Evolutionary conservation across 2,113 vertebrate genomes (phyloP), one percentile per base, ranked within the genome.

Genomic region (Rhea americana): DNA sequence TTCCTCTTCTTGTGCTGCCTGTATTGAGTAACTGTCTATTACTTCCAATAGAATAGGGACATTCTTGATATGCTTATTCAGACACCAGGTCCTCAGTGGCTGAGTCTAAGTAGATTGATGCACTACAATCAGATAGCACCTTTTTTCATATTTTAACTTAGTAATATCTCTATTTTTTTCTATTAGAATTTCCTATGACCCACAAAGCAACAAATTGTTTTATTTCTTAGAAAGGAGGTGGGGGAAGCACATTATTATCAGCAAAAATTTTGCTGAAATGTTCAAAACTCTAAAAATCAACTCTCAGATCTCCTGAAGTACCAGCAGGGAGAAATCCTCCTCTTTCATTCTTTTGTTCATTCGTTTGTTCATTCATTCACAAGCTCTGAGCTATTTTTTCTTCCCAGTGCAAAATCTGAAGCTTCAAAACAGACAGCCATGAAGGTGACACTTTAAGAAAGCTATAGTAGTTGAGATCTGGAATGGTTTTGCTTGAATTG

Each of bases 391-490:
- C 1, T 5, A 47, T 80, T 91, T 92, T 91, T 93, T 61, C 55
- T 51, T 37, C 26, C 63, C 53, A 82, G 63, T 2, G 4, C n/a
- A 91, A 91, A 96, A 91, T 35, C 25, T 91, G 62, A 80, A 79
- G 13, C 62, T 79, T 81, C 47, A 73, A 83, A 95, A 94, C 66
- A 94, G 80, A 41, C 67, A 96, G n/a, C 17, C 82, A 93, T 93
- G 93, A 97, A 97, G 90, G 89, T 96, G 94, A 97, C 76, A 93
- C 58, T 88, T 90, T 20, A 66, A 50, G 68, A 93, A 94, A 93
- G 35, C 26, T 81, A 26, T 21, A 91, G 62, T 20, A 91, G 37
- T 43, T 90, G 61, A 95, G 56, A 87, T 85, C 32, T 90, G 72
- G 9, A 62, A 82, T 24, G 9, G 20, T 80, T 96, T 95, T 90